phyloP scores from a whole-genome alignment of 2,888 invertebrate species.

The Xylophagus ater region DNA sequence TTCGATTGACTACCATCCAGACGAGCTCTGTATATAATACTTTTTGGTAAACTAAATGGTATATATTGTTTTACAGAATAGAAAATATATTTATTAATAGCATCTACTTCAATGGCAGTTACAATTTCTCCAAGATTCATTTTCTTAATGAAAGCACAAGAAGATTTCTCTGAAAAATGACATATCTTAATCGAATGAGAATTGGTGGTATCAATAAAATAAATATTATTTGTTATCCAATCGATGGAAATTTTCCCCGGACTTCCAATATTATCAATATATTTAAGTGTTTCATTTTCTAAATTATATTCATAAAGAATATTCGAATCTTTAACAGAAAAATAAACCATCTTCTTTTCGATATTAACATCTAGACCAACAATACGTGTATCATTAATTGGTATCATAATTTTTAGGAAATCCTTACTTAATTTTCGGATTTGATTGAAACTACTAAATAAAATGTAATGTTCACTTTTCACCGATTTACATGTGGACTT shows the following conservation, averaged over 20 bases:
- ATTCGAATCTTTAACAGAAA: constrained; percentile 38
- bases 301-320: constrained; percentile 38
- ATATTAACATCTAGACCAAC: constrained; percentile 46
- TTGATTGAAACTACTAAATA: constrained; percentile 46
- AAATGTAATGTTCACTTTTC: constrained; percentile 43
- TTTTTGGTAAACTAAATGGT: constrained; percentile 38
- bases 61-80: constrained; percentile 43
- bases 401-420: constrained; percentile 35
- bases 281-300: constrained; percentile 30
- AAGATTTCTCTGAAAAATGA: constrained; percentile 40
- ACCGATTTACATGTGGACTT: constrained; percentile 56
- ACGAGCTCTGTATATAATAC: constrained; percentile 43
- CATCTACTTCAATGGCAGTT: constrained; percentile 52
- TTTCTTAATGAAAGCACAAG: constrained; percentile 46
- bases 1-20: constrained; percentile 43
- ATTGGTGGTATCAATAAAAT: constrained; percentile 46
- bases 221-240: constrained; percentile 63
- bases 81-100: constrained; percentile 47
- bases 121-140: constrained; percentile 44
- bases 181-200: constrained; percentile 44
- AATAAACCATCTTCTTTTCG: constrained; percentile 40
- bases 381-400: constrained; percentile 40
- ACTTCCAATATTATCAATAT: constrained; percentile 39
- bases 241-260: constrained; percentile 54
- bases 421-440: constrained; percentile 43